Evolutionary conservation across 2,797 vertebrate species (phyloP).

Genomic region (Champsocephalus gunnari): DNA sequence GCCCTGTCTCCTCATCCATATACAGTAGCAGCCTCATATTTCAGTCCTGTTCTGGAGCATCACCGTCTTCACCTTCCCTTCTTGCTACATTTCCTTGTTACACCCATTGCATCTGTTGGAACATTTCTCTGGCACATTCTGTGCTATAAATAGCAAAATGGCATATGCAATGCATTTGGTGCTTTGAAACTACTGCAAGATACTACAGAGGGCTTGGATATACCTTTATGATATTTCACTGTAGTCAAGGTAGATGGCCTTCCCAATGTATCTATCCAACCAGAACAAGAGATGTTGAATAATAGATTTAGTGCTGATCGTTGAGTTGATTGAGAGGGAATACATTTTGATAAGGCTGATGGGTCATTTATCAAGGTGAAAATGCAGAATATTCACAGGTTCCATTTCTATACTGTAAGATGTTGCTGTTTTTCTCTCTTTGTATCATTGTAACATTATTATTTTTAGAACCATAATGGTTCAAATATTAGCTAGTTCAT

Average conservation of each 20-base stretch:
- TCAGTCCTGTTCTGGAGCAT: constrained; percentile 41
- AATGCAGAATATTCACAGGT: background rate
- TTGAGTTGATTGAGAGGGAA: too few species aligned
- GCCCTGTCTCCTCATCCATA: background rate
- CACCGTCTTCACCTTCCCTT: constrained; percentile 52
- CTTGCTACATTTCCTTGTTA: constrained; percentile 50
- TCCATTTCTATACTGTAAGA: background rate
- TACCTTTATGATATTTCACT: background rate
- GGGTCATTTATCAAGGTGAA: background rate
- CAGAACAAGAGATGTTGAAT: background rate
- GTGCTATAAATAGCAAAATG: constrained; percentile 69
- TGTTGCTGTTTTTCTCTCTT: background rate
- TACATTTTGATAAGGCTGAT: background rate
- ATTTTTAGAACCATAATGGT: background rate
- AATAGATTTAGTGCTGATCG: background rate
- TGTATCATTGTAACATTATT: background rate
- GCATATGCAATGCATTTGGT: constrained; percentile 45
- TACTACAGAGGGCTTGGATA: background rate
- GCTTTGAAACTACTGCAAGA: constrained; percentile 38
- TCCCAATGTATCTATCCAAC: background rate
- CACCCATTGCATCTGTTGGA: constrained; percentile 59
- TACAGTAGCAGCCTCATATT: constrained; percentile 13
- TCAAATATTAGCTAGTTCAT: background rate
- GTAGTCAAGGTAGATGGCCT: background rate
- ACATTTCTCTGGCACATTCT: constrained; percentile 53